A percentile compares a stretch with the other conserved stretches of the same genome.
Evolutionary conservation across 1,140 invertebrate genomes (phyloP).

Genomic region (Battus philenor): DNA sequence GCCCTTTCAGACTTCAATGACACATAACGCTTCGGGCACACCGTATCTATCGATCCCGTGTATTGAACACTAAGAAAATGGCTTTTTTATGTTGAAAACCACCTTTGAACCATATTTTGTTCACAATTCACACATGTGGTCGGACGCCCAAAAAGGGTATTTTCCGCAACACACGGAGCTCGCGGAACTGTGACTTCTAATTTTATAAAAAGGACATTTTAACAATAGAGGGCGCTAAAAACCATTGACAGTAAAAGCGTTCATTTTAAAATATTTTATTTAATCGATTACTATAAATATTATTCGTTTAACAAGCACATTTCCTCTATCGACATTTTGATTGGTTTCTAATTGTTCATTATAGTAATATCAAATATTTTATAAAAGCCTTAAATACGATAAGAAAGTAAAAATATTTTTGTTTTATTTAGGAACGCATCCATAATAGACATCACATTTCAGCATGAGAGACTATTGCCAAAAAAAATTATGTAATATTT

Average conservation of each 20-base stretch:
- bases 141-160: slow-evolving; percentile 77
- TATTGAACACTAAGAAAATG: slow-evolving; percentile 43
- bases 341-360: no score
- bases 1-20: slow-evolving; percentile 51
- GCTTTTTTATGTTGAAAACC: slow-evolving; percentile 52
- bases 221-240: slow-evolving; percentile 58
- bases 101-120: slow-evolving; percentile 72
- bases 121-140: slow-evolving; percentile 76
- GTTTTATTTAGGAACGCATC: slow-evolving; percentile 48
- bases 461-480: slow-evolving; percentile 31
- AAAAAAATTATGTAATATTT: no score
- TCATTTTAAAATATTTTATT: slow-evolving; percentile 30
- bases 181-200: slow-evolving; percentile 73
- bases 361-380: no score
- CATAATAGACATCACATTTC: slow-evolving; percentile 44
- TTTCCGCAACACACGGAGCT: slow-evolving; percentile 75
- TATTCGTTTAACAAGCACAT: neutral
- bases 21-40: slow-evolving; percentile 47
- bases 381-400: no score
- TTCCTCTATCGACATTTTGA: no score
- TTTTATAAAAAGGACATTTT: slow-evolving; percentile 61
- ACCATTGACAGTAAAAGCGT: slow-evolving; percentile 30
- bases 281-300: neutral
- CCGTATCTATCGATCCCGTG: slow-evolving; percentile 45
- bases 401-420: no score